Evolutionary conservation across 2,797 vertebrate species (phyloP), one percentile per base, ranked within the genome.

Genomic region (Anniella stebbinsi): DNA sequence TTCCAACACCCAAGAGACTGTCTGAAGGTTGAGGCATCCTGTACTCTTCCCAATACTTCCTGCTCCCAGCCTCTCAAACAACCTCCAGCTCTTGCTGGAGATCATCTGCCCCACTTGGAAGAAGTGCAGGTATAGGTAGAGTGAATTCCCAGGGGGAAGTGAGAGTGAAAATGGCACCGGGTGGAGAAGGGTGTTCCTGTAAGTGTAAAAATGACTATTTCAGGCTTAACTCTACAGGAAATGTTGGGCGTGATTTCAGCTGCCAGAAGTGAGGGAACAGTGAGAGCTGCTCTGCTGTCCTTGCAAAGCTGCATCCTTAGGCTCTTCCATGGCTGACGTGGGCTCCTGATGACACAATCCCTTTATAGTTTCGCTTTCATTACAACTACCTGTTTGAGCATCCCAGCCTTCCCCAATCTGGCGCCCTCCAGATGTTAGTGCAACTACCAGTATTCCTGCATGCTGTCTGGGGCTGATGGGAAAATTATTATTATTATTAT

Each of bases 261-360:
- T 63, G 63, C 84, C 88, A 83, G 63, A 78, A 89, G 92, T 94
- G 95, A 95, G 94, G 94, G 96, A 96, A 93, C 93, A 84, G 81
- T 94, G 86, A 0, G 15, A 21, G 87, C 93, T 90, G 73, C 89
- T 89, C 92, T 87, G 48, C 70, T 80, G 69, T 73, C 91, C 87
- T 84, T 75, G 54, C 80, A 7, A 88, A 93, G 93, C 77, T 82
- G 86, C 86, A 45, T 93, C 69, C 17, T 70, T 90, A 80, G 86
- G 70, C 87, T 69, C 54, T 88, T 1, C 5, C 0, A 0, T 66
- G 48, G 30, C n/a, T n/a, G n/a, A 6, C 0, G 11, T 88, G 87
- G 90, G 84, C 86, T 1, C 5, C 45, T 36, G 25, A 0, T 38
- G 86, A 90, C 18, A 13, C 9, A 18, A 66, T 30, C 25, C 8